Evolutionary conservation across 2,888 invertebrate genomes (phyloP).

Genomic region (Trichacis sp.): DNA sequence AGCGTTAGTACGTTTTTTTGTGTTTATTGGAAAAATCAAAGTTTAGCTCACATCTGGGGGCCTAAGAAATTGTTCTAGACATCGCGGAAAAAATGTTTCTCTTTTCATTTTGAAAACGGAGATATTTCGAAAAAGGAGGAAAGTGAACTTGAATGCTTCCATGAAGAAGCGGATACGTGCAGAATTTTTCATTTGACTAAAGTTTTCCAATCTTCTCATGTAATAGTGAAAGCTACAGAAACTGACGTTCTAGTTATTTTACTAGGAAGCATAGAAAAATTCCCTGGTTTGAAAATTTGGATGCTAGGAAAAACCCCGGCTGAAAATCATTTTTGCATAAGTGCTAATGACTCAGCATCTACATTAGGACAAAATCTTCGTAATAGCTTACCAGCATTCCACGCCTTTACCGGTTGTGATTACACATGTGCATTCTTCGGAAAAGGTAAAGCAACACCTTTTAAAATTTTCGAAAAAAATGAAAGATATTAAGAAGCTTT

Average conservation of each 20-base stretch:
- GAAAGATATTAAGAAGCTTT: slow-evolving; percentile 8
- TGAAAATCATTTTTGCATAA: no score
- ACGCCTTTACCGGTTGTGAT: slow-evolving; percentile 38
- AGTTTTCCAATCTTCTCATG: slow-evolving; percentile 37
- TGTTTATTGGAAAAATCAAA: slow-evolving; percentile 7
- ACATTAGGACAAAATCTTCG: background rate
- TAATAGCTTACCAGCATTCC: slow-evolving; percentile 24
- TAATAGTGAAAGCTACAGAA: slow-evolving; percentile 45
- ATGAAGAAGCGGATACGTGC: slow-evolving; percentile 51
- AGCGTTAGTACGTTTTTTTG: background rate
- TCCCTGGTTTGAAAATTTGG: no score
- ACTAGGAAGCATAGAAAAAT: slow-evolving; percentile 15
- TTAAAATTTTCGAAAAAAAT: slow-evolving; percentile 5
- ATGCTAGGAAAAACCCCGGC: no score
- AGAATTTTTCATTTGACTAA: slow-evolving; percentile 47
- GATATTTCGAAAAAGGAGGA: background rate
- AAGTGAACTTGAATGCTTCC: background rate
- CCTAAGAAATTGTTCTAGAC: no score
- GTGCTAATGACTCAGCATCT: no score
- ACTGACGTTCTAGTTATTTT: slow-evolving; percentile 13
- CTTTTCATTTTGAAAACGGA: background rate
- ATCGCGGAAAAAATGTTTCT: background rate
- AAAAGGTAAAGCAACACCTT: slow-evolving; percentile 28
- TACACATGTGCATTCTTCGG: slow-evolving; percentile 27
- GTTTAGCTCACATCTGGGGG: background rate